Conservation (phyloP, 2,113 vertebrate genomes). For the Emberiza fucata region DNA sequence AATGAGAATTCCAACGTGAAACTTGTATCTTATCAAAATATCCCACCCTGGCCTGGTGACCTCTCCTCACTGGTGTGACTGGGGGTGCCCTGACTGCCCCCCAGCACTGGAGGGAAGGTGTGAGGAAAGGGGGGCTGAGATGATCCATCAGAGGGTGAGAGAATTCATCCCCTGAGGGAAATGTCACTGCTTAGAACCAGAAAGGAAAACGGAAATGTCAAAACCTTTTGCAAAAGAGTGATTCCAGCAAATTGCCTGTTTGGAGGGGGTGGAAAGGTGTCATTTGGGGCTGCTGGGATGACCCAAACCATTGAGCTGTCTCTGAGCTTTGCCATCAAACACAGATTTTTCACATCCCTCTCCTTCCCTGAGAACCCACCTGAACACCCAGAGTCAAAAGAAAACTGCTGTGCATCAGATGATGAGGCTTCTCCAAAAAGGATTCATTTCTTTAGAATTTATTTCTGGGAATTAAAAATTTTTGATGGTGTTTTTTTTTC, state of each 20-base stretch:
- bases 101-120: not conserved
- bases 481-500: not conserved
- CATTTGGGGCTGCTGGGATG: not conserved
- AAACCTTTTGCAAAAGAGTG: not conserved
- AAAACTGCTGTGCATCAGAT: not conserved
- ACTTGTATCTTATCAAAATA: not conserved
- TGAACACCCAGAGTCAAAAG: not conserved
- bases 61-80: not conserved
- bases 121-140: not conserved
- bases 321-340: not conserved
- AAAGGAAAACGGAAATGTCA: slow-evolving; percentile 26
- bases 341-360: not conserved
- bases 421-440: not conserved
- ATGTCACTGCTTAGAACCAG: not conserved
- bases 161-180: not conserved
- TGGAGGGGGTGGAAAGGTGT: not conserved
- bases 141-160: not conserved
- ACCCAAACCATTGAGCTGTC: not conserved
- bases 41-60: not conserved
- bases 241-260: not conserved
- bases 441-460: not conserved
- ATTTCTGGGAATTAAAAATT: not conserved
- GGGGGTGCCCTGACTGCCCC: not conserved
- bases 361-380: not conserved
- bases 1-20: not conserved